phyloP scores from a whole-genome alignment of 2,113 vertebrate genomes.

The Scopus umbretta region DNA sequence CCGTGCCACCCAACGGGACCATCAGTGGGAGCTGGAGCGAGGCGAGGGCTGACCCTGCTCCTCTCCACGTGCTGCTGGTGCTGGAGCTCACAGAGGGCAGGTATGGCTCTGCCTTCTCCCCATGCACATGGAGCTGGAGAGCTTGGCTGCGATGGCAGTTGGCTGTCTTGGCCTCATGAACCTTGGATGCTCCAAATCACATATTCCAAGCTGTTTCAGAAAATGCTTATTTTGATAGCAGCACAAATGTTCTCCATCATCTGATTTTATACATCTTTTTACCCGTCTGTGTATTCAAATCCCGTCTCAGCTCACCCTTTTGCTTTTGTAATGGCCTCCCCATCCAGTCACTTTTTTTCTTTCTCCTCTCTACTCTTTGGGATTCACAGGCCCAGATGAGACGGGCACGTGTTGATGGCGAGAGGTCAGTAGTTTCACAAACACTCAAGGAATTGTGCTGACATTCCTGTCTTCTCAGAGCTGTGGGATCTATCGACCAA shows the following conservation, averaged over 20 bases:
- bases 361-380: neutral
- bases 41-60: neutral
- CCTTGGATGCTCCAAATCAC: neutral
- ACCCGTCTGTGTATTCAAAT: neutral
- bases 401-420: rapidly evolving
- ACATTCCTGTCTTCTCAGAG: neutral
- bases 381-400: neutral
- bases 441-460: neutral
- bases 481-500: neutral
- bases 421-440: neutral
- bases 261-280: neutral
- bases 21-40: rapidly evolving
- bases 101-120: neutral
- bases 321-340: neutral
- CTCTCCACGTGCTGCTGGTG: rapidly evolving
- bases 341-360: neutral
- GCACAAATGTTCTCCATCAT: neutral
- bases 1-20: rapidly evolving
- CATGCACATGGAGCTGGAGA: rapidly evolving
- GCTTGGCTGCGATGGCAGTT: neutral
- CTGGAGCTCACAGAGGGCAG: neutral
- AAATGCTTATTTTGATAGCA: rapidly evolving
- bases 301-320: neutral
- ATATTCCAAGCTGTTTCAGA: neutral
- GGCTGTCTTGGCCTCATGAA: neutral